Evolutionary conservation across 35 echinoderm and acorn worm genomes (phyloP).

Genomic region (Holothuria glaberrima): DNA sequence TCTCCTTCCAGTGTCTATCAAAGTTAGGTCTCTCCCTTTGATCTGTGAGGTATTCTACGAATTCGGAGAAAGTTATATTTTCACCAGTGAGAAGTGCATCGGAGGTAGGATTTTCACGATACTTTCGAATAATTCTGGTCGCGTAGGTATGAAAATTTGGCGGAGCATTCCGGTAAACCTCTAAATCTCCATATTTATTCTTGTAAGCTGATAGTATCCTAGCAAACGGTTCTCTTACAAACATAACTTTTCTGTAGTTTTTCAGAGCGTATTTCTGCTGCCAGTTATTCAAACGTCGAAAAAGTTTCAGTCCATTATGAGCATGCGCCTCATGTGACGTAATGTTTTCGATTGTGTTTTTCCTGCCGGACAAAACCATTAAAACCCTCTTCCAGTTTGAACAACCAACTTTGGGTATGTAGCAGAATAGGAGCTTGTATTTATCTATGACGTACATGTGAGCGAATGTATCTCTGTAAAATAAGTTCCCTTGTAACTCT

Average conservation of each 20-base stretch:
- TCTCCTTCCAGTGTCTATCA: slow-evolving; percentile 79
- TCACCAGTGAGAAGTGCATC: slow-evolving; percentile 56
- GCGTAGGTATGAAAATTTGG: slow-evolving; percentile 50
- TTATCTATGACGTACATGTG: slow-evolving; percentile 63
- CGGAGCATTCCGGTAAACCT: slow-evolving; percentile 50
- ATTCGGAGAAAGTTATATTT: slow-evolving; percentile 78
- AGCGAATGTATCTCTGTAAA: slow-evolving; percentile 52
- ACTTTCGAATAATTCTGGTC: slow-evolving; percentile 65
- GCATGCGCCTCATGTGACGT: slow-evolving; percentile 66
- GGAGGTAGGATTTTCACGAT: slow-evolving; percentile 55
- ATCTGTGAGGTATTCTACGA: slow-evolving; percentile 73
- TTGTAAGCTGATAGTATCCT: slow-evolving; percentile 80
- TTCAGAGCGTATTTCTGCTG: slow-evolving; percentile 47
- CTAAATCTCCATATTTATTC: slow-evolving; percentile 70
- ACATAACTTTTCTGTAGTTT: slow-evolving; percentile 81
- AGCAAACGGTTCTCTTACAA: slow-evolving; percentile 72
- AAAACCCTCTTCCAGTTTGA: slow-evolving; percentile 83
- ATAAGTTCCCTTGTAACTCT: background rate
- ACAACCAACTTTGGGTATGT: slow-evolving; percentile 81
- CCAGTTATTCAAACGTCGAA: slow-evolving; percentile 23
- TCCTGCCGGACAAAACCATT: slow-evolving; percentile 70
- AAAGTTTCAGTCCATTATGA: slow-evolving; percentile 46
- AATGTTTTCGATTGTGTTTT: slow-evolving; percentile 50
- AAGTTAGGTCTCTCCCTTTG: slow-evolving; percentile 51
- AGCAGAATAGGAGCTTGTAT: slow-evolving; percentile 65